Conservation (phyloP, 2,888 invertebrate species). For the Bombylius major region DNA sequence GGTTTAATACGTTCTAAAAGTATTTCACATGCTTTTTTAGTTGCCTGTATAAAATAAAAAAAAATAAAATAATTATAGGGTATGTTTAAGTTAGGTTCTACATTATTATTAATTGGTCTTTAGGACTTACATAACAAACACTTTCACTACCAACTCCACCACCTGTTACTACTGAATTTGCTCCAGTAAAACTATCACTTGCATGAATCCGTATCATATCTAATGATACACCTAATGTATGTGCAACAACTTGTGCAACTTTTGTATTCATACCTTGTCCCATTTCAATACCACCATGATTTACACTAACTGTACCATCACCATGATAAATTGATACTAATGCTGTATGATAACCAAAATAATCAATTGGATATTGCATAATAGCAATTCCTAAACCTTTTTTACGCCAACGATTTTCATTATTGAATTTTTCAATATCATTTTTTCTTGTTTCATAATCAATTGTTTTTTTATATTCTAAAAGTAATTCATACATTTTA, state of each 20-base stretch:
- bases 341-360: slow-evolving; percentile 39
- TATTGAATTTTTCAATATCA: slow-evolving; percentile 45
- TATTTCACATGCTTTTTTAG: slow-evolving; percentile 47
- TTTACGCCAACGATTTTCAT: slow-evolving; percentile 62
- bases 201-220: slow-evolving; percentile 49
- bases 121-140: slow-evolving; percentile 35
- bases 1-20: slow-evolving; percentile 45
- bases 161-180: slow-evolving; percentile 50
- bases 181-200: slow-evolving; percentile 43
- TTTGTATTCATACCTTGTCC: slow-evolving; percentile 66
- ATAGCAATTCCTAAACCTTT: slow-evolving; percentile 50
- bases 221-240: slow-evolving; percentile 50
- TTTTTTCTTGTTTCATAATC: slow-evolving; percentile 42
- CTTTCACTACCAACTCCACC: slow-evolving; percentile 56
- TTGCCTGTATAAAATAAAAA: slow-evolving; percentile 45
- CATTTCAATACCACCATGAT: slow-evolving; percentile 54
- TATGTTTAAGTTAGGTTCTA: too few relatives aligned
- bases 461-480: slow-evolving; percentile 7
- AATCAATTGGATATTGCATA: slow-evolving; percentile 46
- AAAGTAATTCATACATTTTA: slow-evolving; percentile 8
- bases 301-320: slow-evolving; percentile 52
- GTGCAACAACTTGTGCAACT: slow-evolving; percentile 56
- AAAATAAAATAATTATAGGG: slow-evolving; percentile 42
- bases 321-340: slow-evolving; percentile 51
- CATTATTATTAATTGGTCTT: too few relatives aligned